Conservation (phyloP, 53 echinoderm and acorn worm genomes). For the Crossaster papposus region DNA sequence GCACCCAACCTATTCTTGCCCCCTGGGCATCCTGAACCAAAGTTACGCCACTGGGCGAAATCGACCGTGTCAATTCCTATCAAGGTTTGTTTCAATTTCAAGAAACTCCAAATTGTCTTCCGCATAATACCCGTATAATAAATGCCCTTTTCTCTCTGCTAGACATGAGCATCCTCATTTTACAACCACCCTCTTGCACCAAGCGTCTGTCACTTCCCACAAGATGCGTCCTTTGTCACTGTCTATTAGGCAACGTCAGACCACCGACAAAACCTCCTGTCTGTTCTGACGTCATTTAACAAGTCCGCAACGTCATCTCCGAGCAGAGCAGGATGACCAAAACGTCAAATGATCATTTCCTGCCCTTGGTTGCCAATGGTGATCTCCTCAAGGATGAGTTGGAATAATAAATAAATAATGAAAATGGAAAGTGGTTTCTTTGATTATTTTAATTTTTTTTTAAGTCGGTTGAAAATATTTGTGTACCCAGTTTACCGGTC, state of each 20-base stretch:
- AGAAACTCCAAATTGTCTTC: no score
- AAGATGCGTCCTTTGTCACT: background rate
- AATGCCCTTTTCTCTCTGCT: background rate
- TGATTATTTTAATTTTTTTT: background rate
- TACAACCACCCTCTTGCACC: background rate
- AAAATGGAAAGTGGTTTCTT: background rate
- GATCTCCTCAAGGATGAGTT: background rate
- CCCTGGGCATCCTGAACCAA: no score
- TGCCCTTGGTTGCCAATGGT: background rate
- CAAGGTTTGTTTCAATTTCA: no score
- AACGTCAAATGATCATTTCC: background rate
- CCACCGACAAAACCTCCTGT: background rate
- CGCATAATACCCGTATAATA: background rate
- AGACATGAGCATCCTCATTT: background rate
- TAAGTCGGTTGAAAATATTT: background rate
- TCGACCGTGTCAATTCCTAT: no score
- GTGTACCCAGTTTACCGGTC: background rate
- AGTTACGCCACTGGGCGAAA: no score
- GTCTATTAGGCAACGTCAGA: background rate
- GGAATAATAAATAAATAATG: background rate
- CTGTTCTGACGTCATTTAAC: background rate
- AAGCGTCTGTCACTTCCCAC: background rate
- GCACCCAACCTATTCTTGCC: no score
- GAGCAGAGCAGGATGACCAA: background rate
- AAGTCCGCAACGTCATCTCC: background rate